phyloP scores from a whole-genome alignment of 1,140 invertebrate species.

The Drosophila kurseongensis region DNA sequence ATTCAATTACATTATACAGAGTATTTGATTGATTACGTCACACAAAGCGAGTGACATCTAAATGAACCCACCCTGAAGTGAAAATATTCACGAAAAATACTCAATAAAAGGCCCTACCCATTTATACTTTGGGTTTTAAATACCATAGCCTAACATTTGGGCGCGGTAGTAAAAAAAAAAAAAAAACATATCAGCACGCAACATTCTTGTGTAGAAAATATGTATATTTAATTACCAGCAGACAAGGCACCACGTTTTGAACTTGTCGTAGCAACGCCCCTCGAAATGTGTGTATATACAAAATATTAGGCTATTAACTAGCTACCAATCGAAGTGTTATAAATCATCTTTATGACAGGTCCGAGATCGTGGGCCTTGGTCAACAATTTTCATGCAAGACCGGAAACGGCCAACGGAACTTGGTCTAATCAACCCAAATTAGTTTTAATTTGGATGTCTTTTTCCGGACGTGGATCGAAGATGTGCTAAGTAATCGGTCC shows the following conservation, averaged over 20 bases:
- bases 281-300: neutral
- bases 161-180: constrained; percentile 40
- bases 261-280: constrained; percentile 36
- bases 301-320: constrained; percentile 9
- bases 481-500: constrained; percentile 53
- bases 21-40: constrained; percentile 2
- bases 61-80: neutral
- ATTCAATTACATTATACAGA: no score
- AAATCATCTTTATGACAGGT: constrained; percentile 60
- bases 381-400: constrained; percentile 63
- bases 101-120: neutral
- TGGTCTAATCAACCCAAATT: constrained; percentile 54
- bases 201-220: constrained; percentile 31
- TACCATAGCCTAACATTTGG: constrained; percentile 45
- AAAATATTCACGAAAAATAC: neutral
- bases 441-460: constrained; percentile 17
- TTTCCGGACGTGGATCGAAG: constrained; percentile 42
- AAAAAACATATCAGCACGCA: constrained; percentile 5
- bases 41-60: neutral
- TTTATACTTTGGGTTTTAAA: constrained; percentile 12
- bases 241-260: constrained; percentile 10
- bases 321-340: constrained; percentile 31
- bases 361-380: constrained; percentile 31
- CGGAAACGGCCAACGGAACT: constrained; percentile 43
- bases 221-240: constrained; percentile 9